A percentile compares a stretch with the other conserved stretches of the same genome.
These are phyloP conservation scores for Trissolcus basalis DNA, from an alignment of 1,140 invertebrate genomes.

Conservation along the genomic window DNA sequence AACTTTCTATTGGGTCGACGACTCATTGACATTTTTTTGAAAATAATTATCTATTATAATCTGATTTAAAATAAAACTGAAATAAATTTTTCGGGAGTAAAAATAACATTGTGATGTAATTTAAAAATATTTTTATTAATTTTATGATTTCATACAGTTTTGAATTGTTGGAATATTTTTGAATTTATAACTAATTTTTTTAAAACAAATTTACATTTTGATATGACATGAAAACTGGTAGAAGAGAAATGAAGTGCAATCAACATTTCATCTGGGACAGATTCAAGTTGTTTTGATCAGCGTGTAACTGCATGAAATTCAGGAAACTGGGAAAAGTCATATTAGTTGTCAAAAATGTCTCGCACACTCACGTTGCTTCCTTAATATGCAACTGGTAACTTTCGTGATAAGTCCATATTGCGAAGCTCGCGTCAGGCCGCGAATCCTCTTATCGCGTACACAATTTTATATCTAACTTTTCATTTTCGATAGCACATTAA, in stretches of 20 bases:
- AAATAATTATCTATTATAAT: too few relatives aligned
- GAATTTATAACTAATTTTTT: too few relatives aligned
- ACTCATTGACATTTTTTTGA: too few relatives aligned
- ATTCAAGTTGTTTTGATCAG: slow-evolving; percentile 38
- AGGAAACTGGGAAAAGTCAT: slow-evolving; percentile 33
- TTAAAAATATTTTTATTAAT: too few relatives aligned
- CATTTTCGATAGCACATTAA: too few relatives aligned
- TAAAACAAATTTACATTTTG: neutral
- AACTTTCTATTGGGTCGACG: too few relatives aligned
- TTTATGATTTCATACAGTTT: too few relatives aligned
- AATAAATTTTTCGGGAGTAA: too few relatives aligned
- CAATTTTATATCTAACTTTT: slow-evolving; percentile 39
- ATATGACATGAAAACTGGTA: slow-evolving; percentile 12
- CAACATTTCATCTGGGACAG: slow-evolving; percentile 18
- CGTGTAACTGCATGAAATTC: slow-evolving; percentile 33
- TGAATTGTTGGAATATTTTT: neutral
- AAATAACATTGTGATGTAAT: too few relatives aligned
- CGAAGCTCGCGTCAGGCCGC: slow-evolving; percentile 21
- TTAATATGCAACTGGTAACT: slow-evolving; percentile 26
- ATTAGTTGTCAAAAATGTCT: slow-evolving; percentile 50
- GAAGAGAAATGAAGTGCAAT: slow-evolving; percentile 16
- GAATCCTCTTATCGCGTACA: slow-evolving; percentile 21
- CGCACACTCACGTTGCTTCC: slow-evolving; percentile 21
- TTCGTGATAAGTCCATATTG: slow-evolving; percentile 42
- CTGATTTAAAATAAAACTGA: too few relatives aligned